Conservation (phyloP, 92 coral and sea anemone species). For the Meandrina meandrites region DNA sequence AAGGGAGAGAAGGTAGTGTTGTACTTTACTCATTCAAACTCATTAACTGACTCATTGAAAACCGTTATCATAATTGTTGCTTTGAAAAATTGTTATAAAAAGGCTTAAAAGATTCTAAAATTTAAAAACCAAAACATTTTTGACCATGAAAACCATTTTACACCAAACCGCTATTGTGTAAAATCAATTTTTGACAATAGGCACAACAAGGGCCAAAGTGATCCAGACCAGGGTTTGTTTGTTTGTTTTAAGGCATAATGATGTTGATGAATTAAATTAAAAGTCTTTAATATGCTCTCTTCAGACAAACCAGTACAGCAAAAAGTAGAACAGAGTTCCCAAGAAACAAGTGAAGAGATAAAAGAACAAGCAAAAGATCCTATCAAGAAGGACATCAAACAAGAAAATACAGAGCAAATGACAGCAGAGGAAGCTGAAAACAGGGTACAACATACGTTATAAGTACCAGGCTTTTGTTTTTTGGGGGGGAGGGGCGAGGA, state of each 20-base stretch:
- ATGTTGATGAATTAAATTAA: background rate
- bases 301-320: constrained; percentile 5
- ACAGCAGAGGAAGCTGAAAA: constrained; percentile 21
- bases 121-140: too few species aligned
- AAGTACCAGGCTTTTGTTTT: background rate
- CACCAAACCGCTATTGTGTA: too few species aligned
- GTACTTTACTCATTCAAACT: too few species aligned
- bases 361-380: constrained; percentile 1
- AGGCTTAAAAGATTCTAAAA: too few species aligned
- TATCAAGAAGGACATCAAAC: background rate
- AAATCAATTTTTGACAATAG: too few species aligned
- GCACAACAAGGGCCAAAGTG: too few species aligned
- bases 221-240: too few species aligned
- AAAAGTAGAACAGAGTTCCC: background rate
- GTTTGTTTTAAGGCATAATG: too few species aligned
- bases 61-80: too few species aligned
- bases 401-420: background rate
- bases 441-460: constrained; percentile 1
- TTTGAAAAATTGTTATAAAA: too few species aligned
- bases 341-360: background rate
- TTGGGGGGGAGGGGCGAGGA: too few species aligned
- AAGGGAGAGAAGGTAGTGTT: constrained; percentile 10
- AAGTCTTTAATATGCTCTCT: background rate
- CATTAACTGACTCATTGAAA: background rate
- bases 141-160: too few species aligned